phyloP scores from a whole-genome alignment of 2,113 vertebrate species.

The Notothenia coriiceps region DNA sequence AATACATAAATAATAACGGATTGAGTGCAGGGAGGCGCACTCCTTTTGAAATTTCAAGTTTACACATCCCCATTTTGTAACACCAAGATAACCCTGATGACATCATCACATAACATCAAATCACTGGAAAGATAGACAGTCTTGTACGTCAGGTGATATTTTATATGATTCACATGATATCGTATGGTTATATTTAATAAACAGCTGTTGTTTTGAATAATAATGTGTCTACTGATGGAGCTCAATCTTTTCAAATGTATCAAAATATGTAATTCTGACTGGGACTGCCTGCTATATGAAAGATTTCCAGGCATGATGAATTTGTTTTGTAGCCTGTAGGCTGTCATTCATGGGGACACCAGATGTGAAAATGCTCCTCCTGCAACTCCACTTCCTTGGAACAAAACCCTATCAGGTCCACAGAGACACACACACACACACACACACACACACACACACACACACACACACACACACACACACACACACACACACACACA shows the following conservation, averaged over 20 bases:
- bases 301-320: constrained; percentile 10
- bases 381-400: constrained; percentile 55
- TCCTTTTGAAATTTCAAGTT: too few relatives aligned
- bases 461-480: constrained; percentile 45
- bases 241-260: background rate
- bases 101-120: too few relatives aligned
- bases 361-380: constrained; percentile 72
- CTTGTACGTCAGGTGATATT: background rate
- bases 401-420: constrained; percentile 61
- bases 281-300: background rate
- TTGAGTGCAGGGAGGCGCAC: too few relatives aligned
- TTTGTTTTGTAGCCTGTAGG: constrained; percentile 21
- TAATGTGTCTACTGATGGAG: background rate
- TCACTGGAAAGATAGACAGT: too few relatives aligned
- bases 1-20: too few relatives aligned
- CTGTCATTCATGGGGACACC: constrained; percentile 48
- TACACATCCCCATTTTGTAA: background rate
- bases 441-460: constrained; percentile 49
- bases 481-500: constrained; percentile 44
- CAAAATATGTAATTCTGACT: background rate
- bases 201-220: background rate
- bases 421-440: constrained; percentile 28
- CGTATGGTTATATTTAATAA: background rate
- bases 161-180: background rate
- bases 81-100: background rate